These are phyloP conservation scores for Sebastes trivittatus DNA, from an alignment of 2,797 vertebrate genomes.

Conservation along the genomic window DNA sequence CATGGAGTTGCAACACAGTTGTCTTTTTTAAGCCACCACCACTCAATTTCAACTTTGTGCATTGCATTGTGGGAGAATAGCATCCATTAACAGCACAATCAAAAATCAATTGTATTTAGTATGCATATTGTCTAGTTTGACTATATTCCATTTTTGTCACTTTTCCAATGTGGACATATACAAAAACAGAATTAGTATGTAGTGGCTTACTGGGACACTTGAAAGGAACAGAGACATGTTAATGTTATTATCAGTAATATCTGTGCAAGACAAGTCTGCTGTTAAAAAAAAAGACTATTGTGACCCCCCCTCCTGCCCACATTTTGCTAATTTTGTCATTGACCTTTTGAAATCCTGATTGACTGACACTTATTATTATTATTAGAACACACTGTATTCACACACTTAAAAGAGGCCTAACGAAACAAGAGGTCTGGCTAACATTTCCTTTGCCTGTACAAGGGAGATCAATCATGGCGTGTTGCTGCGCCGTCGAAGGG, in stretches of 20 bases:
- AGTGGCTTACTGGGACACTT: not conserved
- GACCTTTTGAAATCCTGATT: slow-evolving; percentile 82
- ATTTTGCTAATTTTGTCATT: slow-evolving; percentile 63
- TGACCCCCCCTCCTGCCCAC: not conserved
- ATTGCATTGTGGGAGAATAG: not conserved
- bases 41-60: not conserved
- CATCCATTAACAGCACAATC: not conserved
- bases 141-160: not conserved
- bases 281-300: not conserved
- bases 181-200: not conserved
- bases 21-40: not conserved
- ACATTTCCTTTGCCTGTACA: slow-evolving; percentile 86
- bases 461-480: slow-evolving; percentile 94
- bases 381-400: slow-evolving; percentile 78
- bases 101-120: not conserved
- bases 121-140: not conserved
- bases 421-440: slow-evolving; percentile 69
- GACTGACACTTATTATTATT: slow-evolving; percentile 71
- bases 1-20: not conserved
- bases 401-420: slow-evolving; percentile 61
- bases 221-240: not conserved
- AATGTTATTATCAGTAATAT: not conserved
- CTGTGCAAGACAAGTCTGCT: not conserved
- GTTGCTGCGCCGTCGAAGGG: slow-evolving; percentile 83
- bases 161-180: not conserved